phyloP scores from a whole-genome alignment of 1,140 invertebrate species.

The Lysiphlebus fabarum region DNA sequence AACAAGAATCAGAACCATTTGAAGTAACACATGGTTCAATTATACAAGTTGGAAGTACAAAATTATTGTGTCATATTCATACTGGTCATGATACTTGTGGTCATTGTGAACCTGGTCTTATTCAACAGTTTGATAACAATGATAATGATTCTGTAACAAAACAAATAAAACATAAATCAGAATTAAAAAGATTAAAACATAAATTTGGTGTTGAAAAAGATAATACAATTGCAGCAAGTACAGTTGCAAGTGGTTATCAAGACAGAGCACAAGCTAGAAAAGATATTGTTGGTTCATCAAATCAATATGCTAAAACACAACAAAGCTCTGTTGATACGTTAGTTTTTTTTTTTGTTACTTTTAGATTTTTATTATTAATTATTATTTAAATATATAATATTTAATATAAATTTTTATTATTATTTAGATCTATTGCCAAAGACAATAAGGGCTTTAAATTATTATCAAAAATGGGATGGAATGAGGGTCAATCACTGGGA shows the following conservation, averaged over 20 bases:
- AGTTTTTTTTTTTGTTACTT: slow-evolving; percentile 39
- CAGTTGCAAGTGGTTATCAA: slow-evolving; percentile 60
- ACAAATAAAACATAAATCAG: slow-evolving; percentile 63
- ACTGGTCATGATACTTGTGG: slow-evolving; percentile 80
- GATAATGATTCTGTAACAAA: slow-evolving; percentile 28
- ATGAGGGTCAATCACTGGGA: slow-evolving; percentile 79
- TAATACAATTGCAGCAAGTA: slow-evolving; percentile 47
- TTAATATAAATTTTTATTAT: slow-evolving; percentile 7
- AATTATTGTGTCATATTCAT: slow-evolving; percentile 83
- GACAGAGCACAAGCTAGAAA: slow-evolving; percentile 77
- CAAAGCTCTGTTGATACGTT: slow-evolving; percentile 76
- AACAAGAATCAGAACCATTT: slow-evolving; percentile 64
- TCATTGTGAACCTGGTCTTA: slow-evolving; percentile 82
- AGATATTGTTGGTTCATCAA: slow-evolving; percentile 74
- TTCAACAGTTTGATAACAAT: slow-evolving; percentile 44
- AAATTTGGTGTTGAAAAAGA: slow-evolving; percentile 74
- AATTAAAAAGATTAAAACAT: slow-evolving; percentile 74
- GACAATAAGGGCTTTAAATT: slow-evolving; percentile 88
- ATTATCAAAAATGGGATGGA: slow-evolving; percentile 89
- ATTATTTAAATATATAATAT: slow-evolving; percentile 10
- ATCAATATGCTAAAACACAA: slow-evolving; percentile 78
- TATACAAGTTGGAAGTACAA: slow-evolving; percentile 69
- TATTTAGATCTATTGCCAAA: slow-evolving; percentile 67
- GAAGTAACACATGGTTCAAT: slow-evolving; percentile 73
- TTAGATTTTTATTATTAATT: slow-evolving; percentile 20